Conservation (phyloP, 2,797 vertebrate species). For the Siniperca obscura region DNA sequence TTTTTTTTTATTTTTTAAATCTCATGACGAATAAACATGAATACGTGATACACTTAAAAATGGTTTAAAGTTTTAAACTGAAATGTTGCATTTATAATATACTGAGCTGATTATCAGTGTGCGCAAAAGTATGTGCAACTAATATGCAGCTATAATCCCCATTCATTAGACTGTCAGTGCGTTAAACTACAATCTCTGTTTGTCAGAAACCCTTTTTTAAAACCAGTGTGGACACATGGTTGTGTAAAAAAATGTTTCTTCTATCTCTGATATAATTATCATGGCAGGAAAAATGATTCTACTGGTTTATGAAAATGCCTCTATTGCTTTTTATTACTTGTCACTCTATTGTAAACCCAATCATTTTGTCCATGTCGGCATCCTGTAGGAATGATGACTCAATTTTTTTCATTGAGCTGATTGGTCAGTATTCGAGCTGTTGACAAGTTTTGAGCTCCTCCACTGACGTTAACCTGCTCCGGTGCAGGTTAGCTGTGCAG, state of each 20-base stretch:
- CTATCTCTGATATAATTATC: neutral
- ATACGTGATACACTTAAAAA: no score
- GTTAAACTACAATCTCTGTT: neutral
- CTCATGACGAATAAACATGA: no score
- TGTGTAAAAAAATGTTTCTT: neutral
- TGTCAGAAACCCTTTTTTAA: neutral
- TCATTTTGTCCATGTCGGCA: neutral
- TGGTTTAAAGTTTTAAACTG: neutral
- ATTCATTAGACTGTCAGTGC: neutral
- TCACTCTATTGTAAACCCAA: neutral
- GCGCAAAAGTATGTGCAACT: neutral
- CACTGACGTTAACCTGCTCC: neutral
- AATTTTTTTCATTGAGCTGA: no score
- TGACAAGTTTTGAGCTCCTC: neutral
- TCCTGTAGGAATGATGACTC: no score
- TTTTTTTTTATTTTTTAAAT: no score
- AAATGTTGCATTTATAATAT: neutral
- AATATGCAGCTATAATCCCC: conserved; percentile 3
- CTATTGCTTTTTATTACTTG: neutral
- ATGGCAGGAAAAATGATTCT: neutral
- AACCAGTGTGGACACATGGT: neutral
- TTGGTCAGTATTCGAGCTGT: no score
- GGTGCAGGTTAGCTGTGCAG: neutral
- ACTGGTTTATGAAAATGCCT: no score
- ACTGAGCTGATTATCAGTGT: conserved; percentile 2